Evolutionary conservation across 2,113 vertebrate genomes (phyloP).

Genomic region (Mustela nigripes): DNA sequence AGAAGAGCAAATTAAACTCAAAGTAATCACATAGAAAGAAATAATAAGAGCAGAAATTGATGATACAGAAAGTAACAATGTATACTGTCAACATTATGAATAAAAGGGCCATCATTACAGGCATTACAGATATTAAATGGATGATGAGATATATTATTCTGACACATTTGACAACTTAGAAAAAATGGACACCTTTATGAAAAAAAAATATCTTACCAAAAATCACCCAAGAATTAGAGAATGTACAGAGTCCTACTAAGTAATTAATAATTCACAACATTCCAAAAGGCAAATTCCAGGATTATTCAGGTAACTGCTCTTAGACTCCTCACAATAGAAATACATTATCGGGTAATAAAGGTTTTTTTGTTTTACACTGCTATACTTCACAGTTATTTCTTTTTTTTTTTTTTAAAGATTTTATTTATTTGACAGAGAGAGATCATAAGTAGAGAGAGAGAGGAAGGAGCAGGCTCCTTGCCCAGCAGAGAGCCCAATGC

Average conservation of each 20-base stretch:
- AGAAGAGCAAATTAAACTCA: background rate
- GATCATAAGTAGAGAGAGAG: too few relatives aligned
- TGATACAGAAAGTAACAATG: background rate
- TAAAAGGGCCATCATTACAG: background rate
- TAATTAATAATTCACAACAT: background rate
- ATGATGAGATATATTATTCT: background rate
- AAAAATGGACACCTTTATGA: background rate
- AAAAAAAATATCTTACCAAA: background rate
- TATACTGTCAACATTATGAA: background rate
- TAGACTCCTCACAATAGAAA: background rate
- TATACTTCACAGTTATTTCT: background rate
- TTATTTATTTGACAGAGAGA: too few relatives aligned
- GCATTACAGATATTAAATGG: background rate
- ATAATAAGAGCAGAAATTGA: background rate
- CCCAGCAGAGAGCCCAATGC: too few relatives aligned
- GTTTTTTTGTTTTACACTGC: background rate
- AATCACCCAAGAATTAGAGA: background rate
- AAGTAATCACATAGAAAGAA: background rate
- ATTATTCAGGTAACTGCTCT: background rate
- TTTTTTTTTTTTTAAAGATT: background rate
- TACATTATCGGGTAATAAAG: background rate
- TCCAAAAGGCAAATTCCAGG: background rate
- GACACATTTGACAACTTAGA: background rate
- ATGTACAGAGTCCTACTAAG: background rate
- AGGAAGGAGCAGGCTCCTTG: too few relatives aligned